phyloP scores from a whole-genome alignment of 2,113 vertebrate species.

The Callocephalon fimbriatum region DNA sequence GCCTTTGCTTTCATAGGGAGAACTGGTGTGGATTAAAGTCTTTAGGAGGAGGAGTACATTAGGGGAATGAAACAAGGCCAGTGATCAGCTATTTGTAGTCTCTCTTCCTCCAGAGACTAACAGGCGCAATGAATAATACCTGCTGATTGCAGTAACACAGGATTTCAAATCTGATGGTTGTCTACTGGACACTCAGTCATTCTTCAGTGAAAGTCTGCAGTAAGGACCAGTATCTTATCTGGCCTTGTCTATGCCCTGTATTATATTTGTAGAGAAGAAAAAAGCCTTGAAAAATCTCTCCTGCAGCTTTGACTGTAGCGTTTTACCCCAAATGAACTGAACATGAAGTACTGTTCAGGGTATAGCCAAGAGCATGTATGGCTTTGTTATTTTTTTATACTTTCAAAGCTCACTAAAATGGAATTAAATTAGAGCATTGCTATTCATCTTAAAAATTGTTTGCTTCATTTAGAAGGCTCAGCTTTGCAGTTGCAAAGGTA shows the following conservation, averaged over 20 bases:
- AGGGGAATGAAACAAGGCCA: neutral
- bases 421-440: neutral
- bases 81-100: neutral
- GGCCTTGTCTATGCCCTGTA: neutral
- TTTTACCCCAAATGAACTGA: neutral
- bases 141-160: neutral
- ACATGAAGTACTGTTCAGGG: neutral
- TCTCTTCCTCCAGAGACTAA: neutral
- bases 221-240: neutral
- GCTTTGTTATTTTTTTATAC: neutral
- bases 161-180: neutral
- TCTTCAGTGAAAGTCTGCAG: neutral
- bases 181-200: neutral
- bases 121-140: neutral
- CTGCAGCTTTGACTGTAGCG: accelerated
- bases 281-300: neutral
- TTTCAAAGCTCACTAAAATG: neutral
- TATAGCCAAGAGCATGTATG: neutral
- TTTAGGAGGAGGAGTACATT: neutral
- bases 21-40: neutral
- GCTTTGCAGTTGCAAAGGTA: neutral
- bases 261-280: neutral
- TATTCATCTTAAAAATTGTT: neutral
- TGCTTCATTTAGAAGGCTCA: neutral
- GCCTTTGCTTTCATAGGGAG: neutral